Base-by-base conservation (phyloP, 2,113 vertebrate genomes). In the Eolophus roseicapilla region DNA sequence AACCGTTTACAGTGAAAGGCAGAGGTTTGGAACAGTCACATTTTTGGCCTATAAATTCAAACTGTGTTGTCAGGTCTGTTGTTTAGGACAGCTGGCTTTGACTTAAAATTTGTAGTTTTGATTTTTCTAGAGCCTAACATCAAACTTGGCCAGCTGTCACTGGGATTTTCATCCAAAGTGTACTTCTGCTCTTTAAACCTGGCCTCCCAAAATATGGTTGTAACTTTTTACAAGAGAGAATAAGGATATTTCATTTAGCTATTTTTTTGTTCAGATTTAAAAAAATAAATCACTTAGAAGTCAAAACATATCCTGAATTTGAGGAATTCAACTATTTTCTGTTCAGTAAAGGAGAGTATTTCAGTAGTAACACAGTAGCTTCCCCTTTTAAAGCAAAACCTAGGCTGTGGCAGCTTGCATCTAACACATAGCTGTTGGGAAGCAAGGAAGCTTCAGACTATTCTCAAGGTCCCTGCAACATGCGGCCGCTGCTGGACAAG, bases 81-180 rank as follows among this genome's bases (percentile, higher is more conserved):
- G 24, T 62, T 89, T 55, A 82, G 33, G 75, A 55, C 29, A 53
- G 59, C 63, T 92, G 17, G 57, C 44, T 76, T 57, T 63, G 37
- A 69, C 31, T 69, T 85, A 44, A 79, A 79, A 49, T 14, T 31
- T 82, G 10, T 43, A 39, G 20, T 67, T 92, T 65, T 80, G 11
- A n/a, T 64, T 85, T 85, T 93, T 77, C n/a, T 80, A 35, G 71
- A 88, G 74, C 13, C 12, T 73, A n/a, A 65, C 13, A 20, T 80
- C 24, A 70, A n/a, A 49, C 28, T 86, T 80, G 13, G 14, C 59
- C 4, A 3, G 13, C 65, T 83, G n/a, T 77, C 11, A 7, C 41
- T 44, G 83, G 50, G 50, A 44, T 87, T 87, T 68, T 90, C 23
- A 52, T 86, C 43, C 7, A 7, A 68, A 52, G 9, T 41, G 2